phyloP scores from a whole-genome alignment of 2,888 invertebrate species.

The Lasioglossum vierecki region DNA sequence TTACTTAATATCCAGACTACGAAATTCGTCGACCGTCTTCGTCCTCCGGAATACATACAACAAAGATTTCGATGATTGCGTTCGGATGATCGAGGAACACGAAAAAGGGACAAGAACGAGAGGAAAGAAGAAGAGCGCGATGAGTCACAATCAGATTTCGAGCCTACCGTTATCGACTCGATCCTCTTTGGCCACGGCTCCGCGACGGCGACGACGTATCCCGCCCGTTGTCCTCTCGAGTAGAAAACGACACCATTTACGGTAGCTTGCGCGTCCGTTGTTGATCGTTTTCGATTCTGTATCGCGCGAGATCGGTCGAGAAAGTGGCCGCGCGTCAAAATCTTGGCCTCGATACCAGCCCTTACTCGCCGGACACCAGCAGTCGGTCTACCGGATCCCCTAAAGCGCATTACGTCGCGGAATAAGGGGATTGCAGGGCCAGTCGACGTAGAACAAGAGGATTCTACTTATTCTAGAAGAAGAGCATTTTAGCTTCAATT shows the following conservation, averaged over 20 bases:
- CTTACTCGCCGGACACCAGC: neutral
- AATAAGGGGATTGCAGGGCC: neutral
- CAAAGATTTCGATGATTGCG: neutral
- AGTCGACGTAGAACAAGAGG: neutral
- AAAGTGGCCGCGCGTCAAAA: conserved; percentile 76
- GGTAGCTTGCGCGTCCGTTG: conserved; percentile 71
- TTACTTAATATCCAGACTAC: conserved; percentile 41
- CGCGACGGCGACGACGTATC: conserved; percentile 2
- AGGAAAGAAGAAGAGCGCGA: conserved; percentile 1
- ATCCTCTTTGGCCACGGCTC: conserved; percentile 42
- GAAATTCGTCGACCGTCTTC: neutral
- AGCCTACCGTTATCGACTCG: conserved; percentile 67
- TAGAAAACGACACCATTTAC: conserved; percentile 77
- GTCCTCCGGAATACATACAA: neutral
- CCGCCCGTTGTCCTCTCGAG: conserved; percentile 39
- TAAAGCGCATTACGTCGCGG: neutral
- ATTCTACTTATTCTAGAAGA: neutral
- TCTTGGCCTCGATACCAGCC: conserved; percentile 74
- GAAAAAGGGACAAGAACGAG: neutral
- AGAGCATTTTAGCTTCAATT: neutral
- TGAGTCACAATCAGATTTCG: conserved; percentile 67
- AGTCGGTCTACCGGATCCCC: neutral
- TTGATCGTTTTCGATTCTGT: conserved; percentile 63
- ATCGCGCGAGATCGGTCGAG: conserved; percentile 63
- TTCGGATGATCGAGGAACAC: neutral